Conservation (phyloP, 2,113 vertebrate genomes). For the Cervus canadensis region DNA sequence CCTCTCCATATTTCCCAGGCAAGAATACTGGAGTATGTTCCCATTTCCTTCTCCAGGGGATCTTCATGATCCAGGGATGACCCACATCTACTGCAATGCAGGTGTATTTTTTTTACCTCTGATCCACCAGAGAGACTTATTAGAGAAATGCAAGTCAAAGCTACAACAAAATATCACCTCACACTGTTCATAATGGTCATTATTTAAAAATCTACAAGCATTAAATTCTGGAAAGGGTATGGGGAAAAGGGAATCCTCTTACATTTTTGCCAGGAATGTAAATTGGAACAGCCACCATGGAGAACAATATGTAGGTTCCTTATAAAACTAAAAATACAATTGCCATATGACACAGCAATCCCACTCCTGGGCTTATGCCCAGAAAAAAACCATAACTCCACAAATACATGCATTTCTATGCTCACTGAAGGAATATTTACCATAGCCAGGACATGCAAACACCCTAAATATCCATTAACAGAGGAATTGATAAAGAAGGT, state of each 20-base stretch:
- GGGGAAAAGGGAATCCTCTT: neutral
- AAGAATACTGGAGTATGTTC: neutral
- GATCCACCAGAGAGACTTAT: neutral
- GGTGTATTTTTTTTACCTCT: neutral
- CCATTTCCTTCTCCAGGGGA: neutral
- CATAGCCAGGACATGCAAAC: neutral
- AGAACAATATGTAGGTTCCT: neutral
- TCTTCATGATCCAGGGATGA: neutral
- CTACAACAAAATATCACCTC: neutral
- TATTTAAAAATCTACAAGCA: neutral
- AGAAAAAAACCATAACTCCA: neutral
- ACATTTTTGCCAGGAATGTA: neutral
- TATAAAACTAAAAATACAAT: neutral
- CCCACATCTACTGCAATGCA: neutral
- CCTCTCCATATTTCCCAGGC: neutral
- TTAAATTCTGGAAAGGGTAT: neutral
- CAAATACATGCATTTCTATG: neutral
- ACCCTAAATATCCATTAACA: neutral
- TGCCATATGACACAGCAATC: neutral
- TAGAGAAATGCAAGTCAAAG: neutral
- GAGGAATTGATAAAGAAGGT: neutral
- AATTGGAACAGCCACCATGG: neutral
- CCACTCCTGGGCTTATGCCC: neutral
- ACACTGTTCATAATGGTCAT: neutral
- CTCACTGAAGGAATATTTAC: neutral